Evolutionary conservation across 2,888 invertebrate species (phyloP), one percentile per base, ranked within the genome.

Genomic region (Lochmaea crataegi): DNA sequence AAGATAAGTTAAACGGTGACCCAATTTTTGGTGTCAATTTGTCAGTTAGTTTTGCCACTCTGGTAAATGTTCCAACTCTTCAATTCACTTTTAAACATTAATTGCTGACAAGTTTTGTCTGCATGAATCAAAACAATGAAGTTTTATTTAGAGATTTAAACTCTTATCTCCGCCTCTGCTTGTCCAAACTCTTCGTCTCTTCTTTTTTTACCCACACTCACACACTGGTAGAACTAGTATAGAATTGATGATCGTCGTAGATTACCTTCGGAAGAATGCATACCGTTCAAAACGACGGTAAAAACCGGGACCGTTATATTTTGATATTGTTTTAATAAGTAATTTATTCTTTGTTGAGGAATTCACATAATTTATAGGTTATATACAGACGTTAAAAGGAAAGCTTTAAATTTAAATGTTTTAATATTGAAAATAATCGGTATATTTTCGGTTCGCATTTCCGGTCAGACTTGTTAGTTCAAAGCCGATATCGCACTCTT

Each of bases 221-320:
- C 1, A 56, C 18, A 74, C 72, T 65, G 76, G 74, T 74, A 65
- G 70, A 74, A 72, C 76, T 74, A 74, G 65, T 72, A 74, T 70
- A 42, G 65, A 61, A 72, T 71, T 61, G 69, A 73, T 67, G 72
- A 76, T 74, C 70, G 69, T 70, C 64, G 68, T 68, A 66, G 53
- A 69, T 68, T 74, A 66, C 65, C 70, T 65, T 70, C 66, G 42
- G 45, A 69, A 66, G 71, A 71, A 48, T 66, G 69, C 2, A 22
- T 65, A 70, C 67, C 69, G 67, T 73, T 73, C 41, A 57, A 61
- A 58, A 61, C 45, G 53, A 38, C 56, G 67, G 70, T 70, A 65
- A 73, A 66, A 56, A 67, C 6, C 26, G 4, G 12, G 14, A 67
- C 66, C 22, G 66, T 67, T 57, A 41, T 10, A 51, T 2, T 41